These are phyloP conservation scores for Pandemis corylana DNA, from an alignment of 2,888 invertebrate species.

Conservation along the genomic window DNA sequence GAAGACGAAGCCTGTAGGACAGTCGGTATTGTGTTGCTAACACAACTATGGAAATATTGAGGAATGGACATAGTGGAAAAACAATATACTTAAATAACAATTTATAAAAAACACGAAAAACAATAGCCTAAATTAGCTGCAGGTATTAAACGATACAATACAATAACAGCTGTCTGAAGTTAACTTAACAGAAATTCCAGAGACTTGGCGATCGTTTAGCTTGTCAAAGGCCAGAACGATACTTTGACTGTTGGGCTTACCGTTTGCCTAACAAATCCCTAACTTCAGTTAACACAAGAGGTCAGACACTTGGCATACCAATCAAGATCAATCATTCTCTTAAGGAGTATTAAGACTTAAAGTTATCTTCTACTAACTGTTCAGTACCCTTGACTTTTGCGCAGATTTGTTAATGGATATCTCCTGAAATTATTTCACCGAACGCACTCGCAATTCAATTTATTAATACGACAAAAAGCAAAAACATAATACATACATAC, in stretches of 20 bases:
- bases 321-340: background rate
- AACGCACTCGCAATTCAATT: no score
- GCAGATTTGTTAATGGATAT: no score
- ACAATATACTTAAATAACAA: no score
- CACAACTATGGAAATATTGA: no score
- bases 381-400: no score
- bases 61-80: no score
- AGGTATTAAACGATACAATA: background rate
- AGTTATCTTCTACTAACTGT: background rate
- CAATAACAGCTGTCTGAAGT: slow-evolving; percentile 26
- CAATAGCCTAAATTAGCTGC: background rate
- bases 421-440: no score
- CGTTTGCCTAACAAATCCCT: slow-evolving; percentile 16
- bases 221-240: slow-evolving; percentile 20
- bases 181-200: slow-evolving; percentile 24
- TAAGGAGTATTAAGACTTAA: background rate
- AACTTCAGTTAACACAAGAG: slow-evolving; percentile 16
- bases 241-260: slow-evolving; percentile 22
- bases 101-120: no score
- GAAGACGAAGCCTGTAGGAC: no score
- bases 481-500: no score
- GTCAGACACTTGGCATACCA: slow-evolving; percentile 5
- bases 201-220: slow-evolving; percentile 13
- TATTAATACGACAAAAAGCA: no score
- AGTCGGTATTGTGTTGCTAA: no score